Evolutionary conservation across 2,113 vertebrate species (phyloP).

Genomic region (Laticauda colubrina): DNA sequence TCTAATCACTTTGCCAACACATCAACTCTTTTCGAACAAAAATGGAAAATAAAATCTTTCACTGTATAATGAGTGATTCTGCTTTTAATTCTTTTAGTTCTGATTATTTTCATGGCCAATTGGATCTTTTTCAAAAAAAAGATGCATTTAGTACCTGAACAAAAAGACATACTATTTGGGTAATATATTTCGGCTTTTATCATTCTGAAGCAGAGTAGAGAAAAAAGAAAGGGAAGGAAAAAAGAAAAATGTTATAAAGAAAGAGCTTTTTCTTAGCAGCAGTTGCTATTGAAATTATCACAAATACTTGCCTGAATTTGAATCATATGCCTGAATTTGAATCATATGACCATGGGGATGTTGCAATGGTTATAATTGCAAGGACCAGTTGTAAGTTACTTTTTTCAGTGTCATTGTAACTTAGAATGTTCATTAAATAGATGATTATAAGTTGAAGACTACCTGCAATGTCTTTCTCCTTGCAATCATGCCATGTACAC

Average conservation of each 20-base stretch:
- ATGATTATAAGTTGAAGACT: not conserved
- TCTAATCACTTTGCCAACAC: too few species aligned
- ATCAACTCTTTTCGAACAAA: not conserved
- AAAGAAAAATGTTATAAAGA: too few species aligned
- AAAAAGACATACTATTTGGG: too few species aligned
- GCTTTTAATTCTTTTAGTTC: not conserved
- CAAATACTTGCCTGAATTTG: not conserved
- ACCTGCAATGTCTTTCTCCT: not conserved
- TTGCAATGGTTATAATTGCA: not conserved
- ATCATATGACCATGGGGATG: not conserved
- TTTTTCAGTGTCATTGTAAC: not conserved
- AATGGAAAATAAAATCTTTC: not conserved
- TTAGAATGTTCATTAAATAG: not conserved
- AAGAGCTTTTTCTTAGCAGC: too few species aligned
- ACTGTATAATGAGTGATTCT: not conserved
- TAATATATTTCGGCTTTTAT: too few species aligned
- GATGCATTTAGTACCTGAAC: not conserved
- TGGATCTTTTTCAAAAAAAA: not conserved
- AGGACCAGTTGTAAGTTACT: not conserved
- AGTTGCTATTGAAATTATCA: not conserved
- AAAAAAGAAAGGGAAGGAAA: too few species aligned
- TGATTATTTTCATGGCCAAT: not conserved
- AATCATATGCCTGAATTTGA: not conserved
- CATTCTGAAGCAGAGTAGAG: too few species aligned
- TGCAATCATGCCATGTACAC: not conserved